Base-by-base conservation (phyloP, 2,888 invertebrate genomes). In the Papilio gigon region DNA sequence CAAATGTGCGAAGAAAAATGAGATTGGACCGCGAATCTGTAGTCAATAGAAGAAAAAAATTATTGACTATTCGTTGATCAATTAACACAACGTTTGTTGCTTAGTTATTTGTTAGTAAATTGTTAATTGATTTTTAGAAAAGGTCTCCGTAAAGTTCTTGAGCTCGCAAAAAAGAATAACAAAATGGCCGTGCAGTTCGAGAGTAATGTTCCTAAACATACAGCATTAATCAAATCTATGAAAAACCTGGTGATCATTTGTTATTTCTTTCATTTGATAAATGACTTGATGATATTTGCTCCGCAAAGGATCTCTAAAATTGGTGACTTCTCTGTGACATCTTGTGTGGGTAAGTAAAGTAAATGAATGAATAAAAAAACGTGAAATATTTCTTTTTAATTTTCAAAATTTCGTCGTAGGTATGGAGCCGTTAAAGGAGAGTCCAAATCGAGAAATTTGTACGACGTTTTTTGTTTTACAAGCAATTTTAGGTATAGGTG, bases 261-360 rank as follows among this genome's bases (percentile, higher is more conserved):
- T 30, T 81, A 80, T 44, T 30, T 67, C 1, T 80, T 78, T 33
- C 81, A 82, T 70, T 77, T 81, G 4, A 47, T 81, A 0, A 80
- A 82, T 42, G 81, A 77, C 56, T 59, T 79, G n/a, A 47, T 81
- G 14, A 73, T 82, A 17, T 84, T 73, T 40, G 76, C 80, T 70
- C 80, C 81, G 1, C 66, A 75, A 27, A 77, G 81, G 67, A 73
- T 75, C n/a, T 56, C 77, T 1, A 68, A 68, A 4, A 76, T 78
- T 67, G 73, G 74, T 20, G 74, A 76, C 22, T 79, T 75, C 67
- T 73, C 77, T 0, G 64, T 77, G 4, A 73, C 63, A 12, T 76
- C 80, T 67, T 84, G 84, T 70, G 78, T 77, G 25, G 83, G 84
- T 83, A 71, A 70, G 76, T 56, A 60, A 30, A 30, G 8, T 27